Evolutionary conservation across 1,140 invertebrate genomes (phyloP), one percentile per base, ranked within the genome.

Genomic region (Drosophila ficusphila): DNA sequence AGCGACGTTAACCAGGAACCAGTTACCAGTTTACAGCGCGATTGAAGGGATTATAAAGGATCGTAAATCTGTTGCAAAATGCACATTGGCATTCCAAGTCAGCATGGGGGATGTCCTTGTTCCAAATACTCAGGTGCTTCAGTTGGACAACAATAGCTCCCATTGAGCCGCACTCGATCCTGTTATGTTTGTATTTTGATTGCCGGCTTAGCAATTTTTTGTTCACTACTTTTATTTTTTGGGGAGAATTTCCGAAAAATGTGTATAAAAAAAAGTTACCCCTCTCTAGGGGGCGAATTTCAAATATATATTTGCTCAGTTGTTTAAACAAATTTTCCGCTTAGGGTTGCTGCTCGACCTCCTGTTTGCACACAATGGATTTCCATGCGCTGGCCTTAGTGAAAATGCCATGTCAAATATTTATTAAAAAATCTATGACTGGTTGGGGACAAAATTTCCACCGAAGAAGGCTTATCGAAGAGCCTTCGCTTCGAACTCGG

Each of bases 241-340:
- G 31, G 39, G 42, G 56, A 67, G 46, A 82, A 61, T 49, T 60
- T 65, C 14, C 29, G 23, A 36, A 54, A 76, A 79, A 78, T 65
- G 48, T 27, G 16, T 14, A 18, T 31, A 7, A 39, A 31, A 36
- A 71, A 69, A 64, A 67, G 53, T 64, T 79, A 85, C 53, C 75
- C 69, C 23, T 27, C 42, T 44, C 64, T 27, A 48, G 18, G 33
- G 14, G 34, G 42, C 18, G 34, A 49, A 41, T 23, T 23, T 8
- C 9, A 8, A 36, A 27, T n/a, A n/a, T n/a, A 25, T 85, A 86
- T 85, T 85, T 85, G 76, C 57, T 73, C 81, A 85, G 81, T 85
- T 85, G 81, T 76, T 85, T 86, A 79, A 85, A 85, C 34, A 85
- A 85, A 86, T 85, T 85, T 85, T 48, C 54, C 53, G 76, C 81